Evolutionary conservation across 2,797 vertebrate species (phyloP).

Genomic region (Potorous gilbertii): DNA sequence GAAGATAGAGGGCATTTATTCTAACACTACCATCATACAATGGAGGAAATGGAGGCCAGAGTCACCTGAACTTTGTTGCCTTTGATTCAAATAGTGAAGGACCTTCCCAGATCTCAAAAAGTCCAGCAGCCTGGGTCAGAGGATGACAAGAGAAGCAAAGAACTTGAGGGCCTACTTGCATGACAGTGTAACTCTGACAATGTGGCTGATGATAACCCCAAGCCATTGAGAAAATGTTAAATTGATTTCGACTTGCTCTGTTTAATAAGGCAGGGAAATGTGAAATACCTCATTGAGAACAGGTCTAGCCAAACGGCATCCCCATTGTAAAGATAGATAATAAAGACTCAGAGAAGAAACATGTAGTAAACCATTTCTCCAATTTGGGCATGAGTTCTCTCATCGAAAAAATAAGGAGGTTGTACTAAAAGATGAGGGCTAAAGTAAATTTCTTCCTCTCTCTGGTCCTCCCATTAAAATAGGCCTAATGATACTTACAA

Average conservation of each 20-base stretch:
- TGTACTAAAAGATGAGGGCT: neutral
- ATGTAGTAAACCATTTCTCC: neutral
- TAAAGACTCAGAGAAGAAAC: neutral
- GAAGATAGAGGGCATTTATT: neutral
- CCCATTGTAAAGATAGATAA: neutral
- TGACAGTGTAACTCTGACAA: neutral
- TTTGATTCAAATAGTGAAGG: neutral
- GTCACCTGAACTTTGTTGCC: neutral
- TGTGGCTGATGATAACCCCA: neutral
- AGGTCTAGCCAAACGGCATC: neutral
- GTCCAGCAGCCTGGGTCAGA: neutral
- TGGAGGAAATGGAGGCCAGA: neutral
- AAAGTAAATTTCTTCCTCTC: neutral
- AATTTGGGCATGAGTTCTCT: neutral
- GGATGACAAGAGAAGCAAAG: neutral
- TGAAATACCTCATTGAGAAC: neutral
- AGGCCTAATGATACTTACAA: neutral
- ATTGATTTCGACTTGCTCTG: neutral
- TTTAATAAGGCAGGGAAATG: neutral
- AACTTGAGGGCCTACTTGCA: neutral
- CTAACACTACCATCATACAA: neutral
- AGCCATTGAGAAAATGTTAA: neutral
- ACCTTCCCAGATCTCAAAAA: neutral
- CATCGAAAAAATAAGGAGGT: neutral
- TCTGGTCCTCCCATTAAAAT: neutral